Evolutionary conservation across 2,113 vertebrate species (phyloP).

Genomic region (Heterocephalus glaber): DNA sequence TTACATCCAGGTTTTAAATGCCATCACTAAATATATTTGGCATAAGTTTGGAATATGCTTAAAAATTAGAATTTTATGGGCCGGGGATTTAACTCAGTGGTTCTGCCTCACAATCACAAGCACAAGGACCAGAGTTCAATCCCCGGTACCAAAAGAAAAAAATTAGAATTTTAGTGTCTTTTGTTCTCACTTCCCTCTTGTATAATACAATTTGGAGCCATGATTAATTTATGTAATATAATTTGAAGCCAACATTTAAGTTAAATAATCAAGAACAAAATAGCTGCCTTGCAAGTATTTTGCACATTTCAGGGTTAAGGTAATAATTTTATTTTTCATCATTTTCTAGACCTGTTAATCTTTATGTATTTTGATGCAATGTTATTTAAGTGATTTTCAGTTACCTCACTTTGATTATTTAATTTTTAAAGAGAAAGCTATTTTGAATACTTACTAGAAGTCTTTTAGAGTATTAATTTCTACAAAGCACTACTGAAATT

Average conservation of each 20-base stretch:
- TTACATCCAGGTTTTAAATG: slow-evolving; percentile 65
- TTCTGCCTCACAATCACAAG: no score
- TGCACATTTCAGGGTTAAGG: slow-evolving; percentile 52
- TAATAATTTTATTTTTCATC: slow-evolving; percentile 66
- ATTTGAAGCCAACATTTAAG: not conserved
- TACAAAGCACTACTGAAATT: not conserved
- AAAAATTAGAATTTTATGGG: not conserved
- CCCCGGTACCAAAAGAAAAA: no score
- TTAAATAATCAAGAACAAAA: slow-evolving; percentile 48
- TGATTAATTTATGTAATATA: not conserved
- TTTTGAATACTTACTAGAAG: not conserved
- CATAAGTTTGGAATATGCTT: slow-evolving; percentile 52
- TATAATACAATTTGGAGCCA: not conserved
- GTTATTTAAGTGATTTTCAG: slow-evolving; percentile 26
- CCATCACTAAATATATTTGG: not conserved
- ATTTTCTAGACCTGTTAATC: slow-evolving; percentile 47
- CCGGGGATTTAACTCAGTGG: no score
- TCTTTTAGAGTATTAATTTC: not conserved
- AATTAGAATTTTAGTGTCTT: slow-evolving; percentile 18
- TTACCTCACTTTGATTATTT: slow-evolving; percentile 61
- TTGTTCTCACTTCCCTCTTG: slow-evolving; percentile 57
- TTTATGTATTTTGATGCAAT: slow-evolving; percentile 53
- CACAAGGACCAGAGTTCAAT: no score
- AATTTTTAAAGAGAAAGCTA: slow-evolving; percentile 14
- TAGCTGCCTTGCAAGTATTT: slow-evolving; percentile 49